These are phyloP conservation scores for Corapipo altera DNA, from an alignment of 2,113 vertebrate genomes.

Conservation along the genomic window DNA sequence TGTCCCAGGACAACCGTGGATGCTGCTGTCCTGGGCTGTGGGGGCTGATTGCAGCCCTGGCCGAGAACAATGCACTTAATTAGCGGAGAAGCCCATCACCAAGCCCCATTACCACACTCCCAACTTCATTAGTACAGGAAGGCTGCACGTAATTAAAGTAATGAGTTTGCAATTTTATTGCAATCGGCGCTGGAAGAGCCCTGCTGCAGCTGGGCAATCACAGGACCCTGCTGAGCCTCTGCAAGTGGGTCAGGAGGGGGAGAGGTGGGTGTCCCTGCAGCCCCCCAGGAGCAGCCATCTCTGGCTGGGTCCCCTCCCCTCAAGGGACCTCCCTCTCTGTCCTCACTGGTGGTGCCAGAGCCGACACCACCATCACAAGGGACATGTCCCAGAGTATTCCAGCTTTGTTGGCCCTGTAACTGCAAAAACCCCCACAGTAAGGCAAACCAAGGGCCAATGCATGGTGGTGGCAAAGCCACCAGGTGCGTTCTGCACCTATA, in stretches of 20 bases:
- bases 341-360: not conserved
- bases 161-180: slow-evolving; percentile 59
- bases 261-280: not conserved
- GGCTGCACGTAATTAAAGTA: slow-evolving; percentile 67
- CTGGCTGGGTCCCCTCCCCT: not conserved
- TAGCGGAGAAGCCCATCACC: slow-evolving; percentile 45
- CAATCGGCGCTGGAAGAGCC: slow-evolving; percentile 33
- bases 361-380: not conserved
- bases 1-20: not conserved
- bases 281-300: not conserved
- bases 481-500: not conserved
- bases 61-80: slow-evolving; percentile 14
- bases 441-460: not conserved
- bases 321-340: not conserved
- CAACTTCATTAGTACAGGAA: slow-evolving; percentile 70
- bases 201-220: slow-evolving; percentile 12
- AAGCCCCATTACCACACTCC: slow-evolving; percentile 58
- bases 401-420: not conserved
- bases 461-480: not conserved
- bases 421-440: not conserved
- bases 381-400: accelerated
- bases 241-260: not conserved
- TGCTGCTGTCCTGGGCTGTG: not conserved
- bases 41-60: not conserved
- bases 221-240: not conserved